A percentile compares a stretch with the other conserved stretches of the same genome.
phyloP scores from a whole-genome alignment of 2,888 invertebrate genomes.

The Hirtodrosophila confusa region DNA sequence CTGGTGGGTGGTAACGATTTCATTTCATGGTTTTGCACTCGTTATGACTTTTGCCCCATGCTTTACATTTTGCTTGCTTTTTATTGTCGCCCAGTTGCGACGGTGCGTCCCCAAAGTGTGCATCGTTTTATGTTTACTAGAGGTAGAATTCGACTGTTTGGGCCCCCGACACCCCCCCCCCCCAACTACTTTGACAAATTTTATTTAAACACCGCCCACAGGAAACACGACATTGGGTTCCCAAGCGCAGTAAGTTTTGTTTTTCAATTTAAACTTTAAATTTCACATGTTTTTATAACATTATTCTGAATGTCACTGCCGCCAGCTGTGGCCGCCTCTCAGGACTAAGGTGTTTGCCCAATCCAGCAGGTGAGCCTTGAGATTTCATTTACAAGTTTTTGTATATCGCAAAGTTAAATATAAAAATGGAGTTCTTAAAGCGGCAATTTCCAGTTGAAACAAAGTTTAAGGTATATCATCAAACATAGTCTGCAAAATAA shows the following conservation, averaged over 20 bases:
- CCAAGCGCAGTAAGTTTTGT: slow-evolving; percentile 47
- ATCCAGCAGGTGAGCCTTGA: slow-evolving; percentile 45
- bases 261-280: slow-evolving; percentile 77
- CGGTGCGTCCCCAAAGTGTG: slow-evolving; percentile 69
- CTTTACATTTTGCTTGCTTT: slow-evolving; percentile 59
- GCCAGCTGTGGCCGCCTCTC: slow-evolving; percentile 61
- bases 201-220: slow-evolving; percentile 53
- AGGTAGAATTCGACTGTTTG: slow-evolving; percentile 55
- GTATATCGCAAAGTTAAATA: slow-evolving; percentile 17
- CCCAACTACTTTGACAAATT: slow-evolving; percentile 50
- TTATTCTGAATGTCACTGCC: slow-evolving; percentile 61
- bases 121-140: slow-evolving; percentile 73
- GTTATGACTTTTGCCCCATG: slow-evolving; percentile 72
- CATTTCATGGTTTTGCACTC: slow-evolving; percentile 81
- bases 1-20: slow-evolving; percentile 68
- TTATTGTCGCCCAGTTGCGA: slow-evolving; percentile 74
- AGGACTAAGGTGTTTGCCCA: slow-evolving; percentile 45
- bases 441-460: slow-evolving; percentile 10
- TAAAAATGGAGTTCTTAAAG: too few species aligned
- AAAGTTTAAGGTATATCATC: neutral
- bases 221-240: slow-evolving; percentile 37
- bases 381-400: slow-evolving; percentile 33
- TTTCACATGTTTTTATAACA: slow-evolving; percentile 52
- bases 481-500: too few species aligned
- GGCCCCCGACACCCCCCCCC: slow-evolving; percentile 1